phyloP scores from a whole-genome alignment of 2,888 invertebrate species.

The Dioctria rufipes region DNA sequence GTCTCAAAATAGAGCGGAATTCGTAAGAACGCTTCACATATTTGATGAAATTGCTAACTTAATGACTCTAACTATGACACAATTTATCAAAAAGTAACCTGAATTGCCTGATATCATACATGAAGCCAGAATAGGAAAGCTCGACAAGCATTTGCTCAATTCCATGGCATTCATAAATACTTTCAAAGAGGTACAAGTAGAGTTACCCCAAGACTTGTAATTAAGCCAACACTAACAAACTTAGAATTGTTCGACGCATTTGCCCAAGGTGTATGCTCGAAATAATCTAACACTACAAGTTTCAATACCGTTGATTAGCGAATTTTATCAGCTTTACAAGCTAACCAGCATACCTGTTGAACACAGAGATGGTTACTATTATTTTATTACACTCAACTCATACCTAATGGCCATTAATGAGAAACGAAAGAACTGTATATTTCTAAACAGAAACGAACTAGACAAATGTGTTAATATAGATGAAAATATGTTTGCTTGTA shows the following conservation, averaged over 20 bases:
- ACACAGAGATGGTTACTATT: too few relatives aligned
- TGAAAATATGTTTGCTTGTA: background rate
- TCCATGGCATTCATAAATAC: background rate
- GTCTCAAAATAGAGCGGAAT: background rate
- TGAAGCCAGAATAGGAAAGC: background rate
- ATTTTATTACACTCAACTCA: background rate
- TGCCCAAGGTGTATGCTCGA: background rate
- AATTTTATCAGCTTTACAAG: too few relatives aligned
- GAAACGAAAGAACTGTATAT: background rate
- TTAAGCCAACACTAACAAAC: background rate
- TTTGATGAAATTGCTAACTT: background rate
- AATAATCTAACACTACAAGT: background rate
- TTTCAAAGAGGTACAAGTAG: background rate
- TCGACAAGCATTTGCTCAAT: background rate
- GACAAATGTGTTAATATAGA: too few relatives aligned
- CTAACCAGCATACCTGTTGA: too few relatives aligned
- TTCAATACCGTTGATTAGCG: background rate
- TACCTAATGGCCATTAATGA: background rate
- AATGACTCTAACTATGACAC: background rate
- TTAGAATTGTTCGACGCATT: background rate
- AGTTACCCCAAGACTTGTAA: too few relatives aligned
- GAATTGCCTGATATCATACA: background rate
- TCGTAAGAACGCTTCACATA: background rate
- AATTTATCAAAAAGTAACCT: background rate
- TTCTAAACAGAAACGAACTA: too few relatives aligned